Conservation (phyloP, 2,888 invertebrate species). For the Scaptomyza polygonia region DNA sequence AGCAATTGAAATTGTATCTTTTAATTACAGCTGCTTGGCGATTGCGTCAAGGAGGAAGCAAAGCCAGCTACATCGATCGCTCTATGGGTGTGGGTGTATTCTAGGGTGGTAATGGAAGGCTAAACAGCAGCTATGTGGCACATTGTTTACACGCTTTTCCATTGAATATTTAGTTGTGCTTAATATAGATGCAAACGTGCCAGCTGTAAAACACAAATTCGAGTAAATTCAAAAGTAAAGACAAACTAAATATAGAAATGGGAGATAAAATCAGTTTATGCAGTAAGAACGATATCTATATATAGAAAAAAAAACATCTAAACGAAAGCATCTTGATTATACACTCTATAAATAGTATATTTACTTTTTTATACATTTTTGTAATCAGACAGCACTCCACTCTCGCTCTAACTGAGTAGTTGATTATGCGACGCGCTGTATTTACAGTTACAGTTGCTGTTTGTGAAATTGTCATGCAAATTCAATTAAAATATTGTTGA, state of each 20-base stretch:
- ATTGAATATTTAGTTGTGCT: constrained; percentile 67
- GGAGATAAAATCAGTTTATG: not conserved
- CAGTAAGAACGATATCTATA: too few relatives aligned
- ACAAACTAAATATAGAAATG: not conserved
- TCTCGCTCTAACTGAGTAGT: not conserved
- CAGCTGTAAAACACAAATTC: constrained; percentile 9
- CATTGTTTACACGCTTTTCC: constrained; percentile 57
- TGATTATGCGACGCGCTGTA: constrained; percentile 41
- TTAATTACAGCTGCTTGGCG: constrained; percentile 60
- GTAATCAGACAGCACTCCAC: not conserved
- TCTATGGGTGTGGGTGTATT: not conserved
- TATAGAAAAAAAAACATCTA: too few relatives aligned
- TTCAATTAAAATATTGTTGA: constrained; percentile 72
- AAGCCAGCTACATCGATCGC: constrained; percentile 39
- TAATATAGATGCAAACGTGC: constrained; percentile 57
- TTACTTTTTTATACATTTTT: not conserved
- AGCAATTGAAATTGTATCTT: constrained; percentile 63
- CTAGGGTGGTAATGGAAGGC: not conserved
- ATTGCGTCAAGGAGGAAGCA: constrained; percentile 20
- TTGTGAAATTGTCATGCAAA: constrained; percentile 73
- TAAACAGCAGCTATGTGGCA: constrained; percentile 30
- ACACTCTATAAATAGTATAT: not conserved
- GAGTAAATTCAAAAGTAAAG: not conserved
- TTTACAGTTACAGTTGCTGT: constrained; percentile 38
- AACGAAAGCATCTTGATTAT: not conserved